These are phyloP conservation scores for Apostichopus leukothele DNA, from an alignment of 53 echinoderm and acorn worm genomes.

Conservation along the genomic window DNA sequence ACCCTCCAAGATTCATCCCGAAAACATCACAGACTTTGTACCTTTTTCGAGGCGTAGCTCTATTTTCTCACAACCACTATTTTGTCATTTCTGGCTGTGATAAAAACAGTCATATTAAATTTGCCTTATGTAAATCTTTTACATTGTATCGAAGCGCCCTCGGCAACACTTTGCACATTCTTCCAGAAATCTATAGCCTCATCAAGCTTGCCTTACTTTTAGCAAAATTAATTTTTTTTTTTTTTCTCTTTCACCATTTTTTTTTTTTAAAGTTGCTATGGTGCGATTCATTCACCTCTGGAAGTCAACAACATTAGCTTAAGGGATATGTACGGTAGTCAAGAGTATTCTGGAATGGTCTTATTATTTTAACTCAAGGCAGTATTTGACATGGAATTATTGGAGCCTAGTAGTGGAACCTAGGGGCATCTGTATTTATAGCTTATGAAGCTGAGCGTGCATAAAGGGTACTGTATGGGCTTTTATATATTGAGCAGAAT, in stretches of 20 bases:
- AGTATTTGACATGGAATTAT: neutral
- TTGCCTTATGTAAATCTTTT: neutral
- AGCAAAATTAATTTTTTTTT: constrained; percentile 34
- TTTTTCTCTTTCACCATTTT: neutral
- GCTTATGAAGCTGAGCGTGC: no score
- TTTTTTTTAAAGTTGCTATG: neutral
- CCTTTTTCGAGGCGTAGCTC: no score
- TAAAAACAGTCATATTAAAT: constrained; percentile 25
- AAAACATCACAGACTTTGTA: no score
- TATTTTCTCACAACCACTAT: neutral
- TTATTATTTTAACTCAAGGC: neutral
- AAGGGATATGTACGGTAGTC: constrained; percentile 20
- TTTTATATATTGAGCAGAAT: no score
- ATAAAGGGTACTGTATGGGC: no score
- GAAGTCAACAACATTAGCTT: constrained; percentile 22
- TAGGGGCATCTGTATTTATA: constrained; percentile 6
- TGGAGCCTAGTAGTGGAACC: neutral
- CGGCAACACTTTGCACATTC: constrained; percentile 32
- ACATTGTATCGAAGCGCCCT: neutral
- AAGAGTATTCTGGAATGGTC: neutral
- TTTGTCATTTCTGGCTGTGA: neutral
- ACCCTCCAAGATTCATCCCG: no score
- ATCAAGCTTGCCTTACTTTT: constrained; percentile 8
- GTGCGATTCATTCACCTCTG: constrained; percentile 28
- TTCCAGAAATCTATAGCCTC: constrained; percentile 15